phyloP scores from a whole-genome alignment of 2,113 vertebrate species.

The Gasterosteus aculeatus region DNA sequence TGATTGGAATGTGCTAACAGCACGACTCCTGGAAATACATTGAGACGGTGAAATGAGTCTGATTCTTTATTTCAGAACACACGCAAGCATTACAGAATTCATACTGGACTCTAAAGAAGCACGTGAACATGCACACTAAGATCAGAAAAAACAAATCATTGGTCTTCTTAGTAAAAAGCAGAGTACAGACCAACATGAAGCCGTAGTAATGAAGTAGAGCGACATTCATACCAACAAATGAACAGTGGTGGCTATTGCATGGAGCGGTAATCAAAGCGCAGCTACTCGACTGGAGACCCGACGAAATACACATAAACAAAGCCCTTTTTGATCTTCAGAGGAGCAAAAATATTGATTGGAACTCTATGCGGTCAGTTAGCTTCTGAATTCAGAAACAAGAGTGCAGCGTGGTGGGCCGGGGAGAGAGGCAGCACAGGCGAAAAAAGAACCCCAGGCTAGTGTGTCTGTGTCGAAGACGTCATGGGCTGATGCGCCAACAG shows the following conservation, averaged over 20 bases:
- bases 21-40: slow-evolving; percentile 42
- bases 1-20: slow-evolving; percentile 29
- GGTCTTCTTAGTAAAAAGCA: slow-evolving; percentile 2
- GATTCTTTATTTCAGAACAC: slow-evolving; percentile 27
- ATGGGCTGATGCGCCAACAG: slow-evolving; percentile 63
- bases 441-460: slow-evolving; percentile 63
- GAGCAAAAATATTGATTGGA: slow-evolving; percentile 72
- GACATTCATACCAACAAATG: slow-evolving; percentile 53
- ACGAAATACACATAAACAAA: slow-evolving; percentile 60
- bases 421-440: slow-evolving; percentile 32
- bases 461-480: slow-evolving; percentile 50
- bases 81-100: slow-evolving; percentile 10
- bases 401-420: slow-evolving; percentile 27
- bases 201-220: slow-evolving; percentile 36
- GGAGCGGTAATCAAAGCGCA: slow-evolving; percentile 50
- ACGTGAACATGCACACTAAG: slow-evolving; percentile 9
- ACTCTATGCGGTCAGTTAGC: slow-evolving; percentile 55
- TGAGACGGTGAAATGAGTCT: slow-evolving; percentile 27
- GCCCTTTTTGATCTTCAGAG: slow-evolving; percentile 75
- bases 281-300: slow-evolving; percentile 43
- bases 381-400: slow-evolving; percentile 61
- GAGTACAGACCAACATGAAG: slow-evolving; percentile 19
- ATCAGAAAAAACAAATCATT: slow-evolving; percentile 26
- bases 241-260: slow-evolving; percentile 32
- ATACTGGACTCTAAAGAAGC: slow-evolving; percentile 11